Evolutionary conservation across 2,113 vertebrate genomes (phyloP), one percentile per base, ranked within the genome.

Genomic region (Passer domesticus): DNA sequence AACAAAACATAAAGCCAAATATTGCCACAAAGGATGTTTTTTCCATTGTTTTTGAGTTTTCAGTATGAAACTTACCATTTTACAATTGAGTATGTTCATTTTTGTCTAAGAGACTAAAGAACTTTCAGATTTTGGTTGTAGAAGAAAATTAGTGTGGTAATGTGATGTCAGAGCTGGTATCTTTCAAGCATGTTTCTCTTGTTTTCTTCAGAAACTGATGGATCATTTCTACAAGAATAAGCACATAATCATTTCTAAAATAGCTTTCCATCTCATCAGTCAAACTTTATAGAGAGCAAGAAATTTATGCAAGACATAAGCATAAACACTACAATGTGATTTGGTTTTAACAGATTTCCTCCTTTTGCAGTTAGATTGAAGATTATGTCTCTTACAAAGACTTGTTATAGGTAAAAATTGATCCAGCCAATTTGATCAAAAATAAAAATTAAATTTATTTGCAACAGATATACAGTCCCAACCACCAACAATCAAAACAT

Each of bases 161-260:
- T 3, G 0, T 50, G 39, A 59, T 84, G 43, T 82, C 44, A 75
- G 64, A 78, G 53, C 59, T 78, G 25, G 25, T 89, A 30, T 77
- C 37, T 89, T 95, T 78, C 73, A 87, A 37, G 25, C 13, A 41
- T 1, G 2, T 27, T 83, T 77, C 41, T 81, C 28, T 46, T 89
- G n/a, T 78, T 87, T 82, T 72, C 56, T 17, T 90, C 66, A 79
- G 60, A 72, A 92, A 66, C 24, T 35, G 16, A 60, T 46, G 25
- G n/a, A 87, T 81, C 64, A 27, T 93, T 95, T 94, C 83, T 72
- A 59, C 31, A 59, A 90, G 92, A 90, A 78, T 67, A 91, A 91
- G 77, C 35, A 70, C 47, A 67, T 91, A 89, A 91, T 67, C 30
- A 59, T 96, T 94, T 59, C 39, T 84, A 89, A 87, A 52, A 88